Percentiles rank a stretch among this genome's conserved stretches.
phyloP scores from a whole-genome alignment of 1,140 invertebrate species.

The Ceratitis capitata region DNA sequence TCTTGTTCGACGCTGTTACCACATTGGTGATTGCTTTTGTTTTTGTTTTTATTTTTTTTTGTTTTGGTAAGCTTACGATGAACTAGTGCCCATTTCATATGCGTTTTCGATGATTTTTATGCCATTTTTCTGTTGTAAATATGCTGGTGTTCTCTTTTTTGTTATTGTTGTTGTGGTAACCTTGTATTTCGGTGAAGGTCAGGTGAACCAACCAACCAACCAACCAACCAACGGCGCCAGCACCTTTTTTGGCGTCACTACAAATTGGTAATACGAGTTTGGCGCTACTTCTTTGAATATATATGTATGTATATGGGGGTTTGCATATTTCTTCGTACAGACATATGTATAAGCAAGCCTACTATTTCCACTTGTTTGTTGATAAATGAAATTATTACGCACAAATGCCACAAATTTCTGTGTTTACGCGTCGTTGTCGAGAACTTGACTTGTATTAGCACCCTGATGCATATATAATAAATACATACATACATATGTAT shows the following conservation, averaged over 20 bases:
- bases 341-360: background rate
- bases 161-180: background rate
- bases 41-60: background rate
- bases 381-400: background rate
- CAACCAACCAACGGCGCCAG: background rate
- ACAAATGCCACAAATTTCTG: background rate
- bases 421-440: background rate
- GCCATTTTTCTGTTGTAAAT: background rate
- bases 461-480: background rate
- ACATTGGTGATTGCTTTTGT: background rate
- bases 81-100: no score
- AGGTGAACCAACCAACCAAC: no score
- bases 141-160: background rate
- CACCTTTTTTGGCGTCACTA: background rate
- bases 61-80: no score
- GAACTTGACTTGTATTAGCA: slow-evolving; percentile 23
- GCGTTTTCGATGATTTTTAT: no score
- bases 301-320: background rate
- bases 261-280: slow-evolving; percentile 32
- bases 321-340: background rate
- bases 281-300: background rate
- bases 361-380: background rate
- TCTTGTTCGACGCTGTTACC: background rate
- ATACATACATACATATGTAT: background rate
- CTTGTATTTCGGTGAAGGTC: slow-evolving; percentile 27